A percentile compares a stretch with the other conserved stretches of the same genome.
Evolutionary conservation across 2,888 invertebrate genomes (phyloP).

Genomic region (Achlya flavicornis): DNA sequence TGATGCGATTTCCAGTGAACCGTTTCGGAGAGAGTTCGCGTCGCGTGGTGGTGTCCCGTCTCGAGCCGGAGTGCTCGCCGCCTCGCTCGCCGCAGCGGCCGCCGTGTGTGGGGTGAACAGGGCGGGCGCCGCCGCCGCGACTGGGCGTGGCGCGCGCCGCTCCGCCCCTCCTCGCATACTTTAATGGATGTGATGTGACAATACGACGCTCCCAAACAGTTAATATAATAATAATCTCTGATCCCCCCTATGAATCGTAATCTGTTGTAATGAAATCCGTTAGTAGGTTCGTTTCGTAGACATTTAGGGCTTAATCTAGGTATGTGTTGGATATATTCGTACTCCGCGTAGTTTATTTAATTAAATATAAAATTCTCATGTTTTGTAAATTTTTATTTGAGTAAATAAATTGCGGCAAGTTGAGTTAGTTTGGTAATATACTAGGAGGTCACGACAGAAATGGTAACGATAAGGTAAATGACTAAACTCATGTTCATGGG

Average conservation of each 20-base stretch:
- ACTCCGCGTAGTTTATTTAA: not conserved
- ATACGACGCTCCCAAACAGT: conserved; percentile 76
- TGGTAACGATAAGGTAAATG: no score
- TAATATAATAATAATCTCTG: conserved; percentile 73
- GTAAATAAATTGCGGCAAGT: no score
- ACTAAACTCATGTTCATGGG: no score
- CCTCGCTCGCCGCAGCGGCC: conserved; percentile 27
- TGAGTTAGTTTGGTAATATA: no score
- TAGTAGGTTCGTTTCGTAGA: conserved; percentile 13
- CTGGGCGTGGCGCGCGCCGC: conserved; percentile 59
- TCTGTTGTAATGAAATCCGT: conserved; percentile 44
- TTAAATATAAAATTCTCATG: no score
- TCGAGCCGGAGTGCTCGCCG: conserved; percentile 11
- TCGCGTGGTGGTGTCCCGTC: conserved; percentile 30
- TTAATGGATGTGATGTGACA: conserved; percentile 79
- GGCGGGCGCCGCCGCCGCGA: conserved; percentile 38
- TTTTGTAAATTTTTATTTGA: no score
- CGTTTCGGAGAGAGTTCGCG: conserved; percentile 67
- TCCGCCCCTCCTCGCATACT: conserved; percentile 60
- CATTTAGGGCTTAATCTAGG: not conserved
- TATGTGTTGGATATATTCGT: not conserved
- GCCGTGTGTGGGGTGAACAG: conserved; percentile 44
- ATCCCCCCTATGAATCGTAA: conserved; percentile 64
- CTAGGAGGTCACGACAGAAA: no score
- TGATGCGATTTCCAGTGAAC: conserved; percentile 78